Evolutionary conservation across 2,888 invertebrate genomes (phyloP).

Genomic region (Lucinisca nassula): DNA sequence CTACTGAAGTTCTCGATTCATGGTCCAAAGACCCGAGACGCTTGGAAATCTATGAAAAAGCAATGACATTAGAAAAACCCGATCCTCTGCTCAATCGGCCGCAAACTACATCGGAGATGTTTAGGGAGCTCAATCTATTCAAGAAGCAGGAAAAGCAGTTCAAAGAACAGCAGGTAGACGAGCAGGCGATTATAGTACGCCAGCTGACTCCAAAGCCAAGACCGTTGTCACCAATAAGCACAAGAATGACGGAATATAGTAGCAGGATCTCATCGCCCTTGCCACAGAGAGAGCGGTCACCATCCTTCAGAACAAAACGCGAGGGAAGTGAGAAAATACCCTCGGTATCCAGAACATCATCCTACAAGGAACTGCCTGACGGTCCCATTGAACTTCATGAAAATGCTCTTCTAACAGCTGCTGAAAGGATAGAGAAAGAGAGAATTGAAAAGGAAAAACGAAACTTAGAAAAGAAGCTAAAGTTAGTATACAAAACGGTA

Average conservation of each 20-base stretch:
- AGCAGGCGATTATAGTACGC: conserved; percentile 48
- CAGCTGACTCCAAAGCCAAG: conserved; percentile 58
- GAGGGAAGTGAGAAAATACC: conserved; percentile 63
- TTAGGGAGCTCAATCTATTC: conserved; percentile 53
- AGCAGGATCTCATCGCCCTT: background rate
- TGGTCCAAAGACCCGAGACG: conserved; percentile 42
- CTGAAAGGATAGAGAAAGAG: conserved; percentile 67
- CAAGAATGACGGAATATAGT: conserved; percentile 48
- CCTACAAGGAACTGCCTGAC: conserved; percentile 47
- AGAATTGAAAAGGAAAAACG: conserved; percentile 27
- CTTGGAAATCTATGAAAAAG: conserved; percentile 41
- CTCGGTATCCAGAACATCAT: conserved; percentile 59
- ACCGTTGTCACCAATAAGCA: conserved; percentile 43
- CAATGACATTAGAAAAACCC: conserved; percentile 48
- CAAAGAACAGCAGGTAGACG: conserved; percentile 17
- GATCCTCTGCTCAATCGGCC: conserved; percentile 39
- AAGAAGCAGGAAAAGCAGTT: conserved; percentile 35
- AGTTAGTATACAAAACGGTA: background rate
- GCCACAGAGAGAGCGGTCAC: background rate
- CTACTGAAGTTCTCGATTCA: conserved; percentile 34
- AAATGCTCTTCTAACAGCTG: conserved; percentile 57
- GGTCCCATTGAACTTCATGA: conserved; percentile 15
- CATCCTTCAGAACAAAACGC: background rate
- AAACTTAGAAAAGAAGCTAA: background rate
- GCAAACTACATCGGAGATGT: conserved; percentile 61